Evolutionary conservation across 2,113 vertebrate species (phyloP).

Genomic region (Platysternon megacephalum): DNA sequence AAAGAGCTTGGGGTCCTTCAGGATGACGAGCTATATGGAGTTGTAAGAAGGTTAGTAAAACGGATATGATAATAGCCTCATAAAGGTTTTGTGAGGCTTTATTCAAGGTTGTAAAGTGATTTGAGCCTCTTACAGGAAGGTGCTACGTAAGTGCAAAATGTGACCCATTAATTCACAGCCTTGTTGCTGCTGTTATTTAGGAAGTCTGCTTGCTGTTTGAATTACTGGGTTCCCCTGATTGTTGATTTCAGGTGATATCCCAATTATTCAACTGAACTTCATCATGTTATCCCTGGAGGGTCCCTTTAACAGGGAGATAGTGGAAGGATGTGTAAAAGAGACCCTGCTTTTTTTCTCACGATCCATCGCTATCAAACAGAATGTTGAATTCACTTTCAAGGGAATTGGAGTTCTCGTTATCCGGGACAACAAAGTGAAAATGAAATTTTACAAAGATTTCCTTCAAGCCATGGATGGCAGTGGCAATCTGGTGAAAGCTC

Average conservation of each 20-base stretch:
- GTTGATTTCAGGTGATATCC: slow-evolving; percentile 76
- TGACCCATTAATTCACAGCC: background rate
- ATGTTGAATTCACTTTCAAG: slow-evolving; percentile 77
- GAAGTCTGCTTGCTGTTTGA: background rate
- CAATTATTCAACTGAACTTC: slow-evolving; percentile 83
- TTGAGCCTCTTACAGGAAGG: background rate
- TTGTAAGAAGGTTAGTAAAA: background rate
- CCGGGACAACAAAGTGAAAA: slow-evolving; percentile 80
- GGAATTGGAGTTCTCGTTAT: slow-evolving; percentile 82
- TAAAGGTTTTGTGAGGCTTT: background rate
- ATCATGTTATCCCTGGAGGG: slow-evolving; percentile 74
- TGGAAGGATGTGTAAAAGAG: slow-evolving; percentile 82
- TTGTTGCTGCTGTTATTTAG: background rate
- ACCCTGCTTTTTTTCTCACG: slow-evolving; percentile 78
- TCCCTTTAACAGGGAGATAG: slow-evolving; percentile 71
- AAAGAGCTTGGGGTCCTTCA: background rate
- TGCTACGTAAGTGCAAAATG: background rate
- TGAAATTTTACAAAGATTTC: slow-evolving; percentile 85
- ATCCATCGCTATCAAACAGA: slow-evolving; percentile 70
- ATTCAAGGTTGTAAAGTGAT: background rate
- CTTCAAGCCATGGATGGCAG: slow-evolving; percentile 78
- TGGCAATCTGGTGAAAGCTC: slow-evolving; percentile 68
- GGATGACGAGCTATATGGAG: background rate
- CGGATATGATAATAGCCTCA: background rate
- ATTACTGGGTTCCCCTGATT: background rate